Percentiles rank a stretch among this genome's conserved stretches.
These are phyloP conservation scores for Speoplatyrhinus poulsoni DNA, from an alignment of 2,113 vertebrate genomes.

Conservation along the genomic window DNA sequence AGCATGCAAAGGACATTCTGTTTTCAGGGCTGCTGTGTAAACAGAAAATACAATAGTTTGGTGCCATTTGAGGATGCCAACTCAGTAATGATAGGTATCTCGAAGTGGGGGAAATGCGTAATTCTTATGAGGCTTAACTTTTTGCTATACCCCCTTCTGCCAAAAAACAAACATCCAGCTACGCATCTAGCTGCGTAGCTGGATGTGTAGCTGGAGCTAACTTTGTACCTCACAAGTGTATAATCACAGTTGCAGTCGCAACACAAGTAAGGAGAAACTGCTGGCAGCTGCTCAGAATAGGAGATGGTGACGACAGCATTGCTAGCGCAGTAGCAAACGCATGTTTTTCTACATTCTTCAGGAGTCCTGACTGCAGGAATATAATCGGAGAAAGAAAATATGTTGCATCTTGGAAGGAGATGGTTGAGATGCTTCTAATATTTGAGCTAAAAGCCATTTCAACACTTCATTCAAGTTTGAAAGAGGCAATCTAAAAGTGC, in stretches of 20 bases:
- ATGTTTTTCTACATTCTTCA: not conserved
- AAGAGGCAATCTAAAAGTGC: conserved; percentile 44
- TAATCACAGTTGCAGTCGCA: conserved; percentile 53
- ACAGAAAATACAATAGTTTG: conserved; percentile 69
- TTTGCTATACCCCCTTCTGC: conserved; percentile 6
- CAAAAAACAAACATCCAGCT: conserved; percentile 34
- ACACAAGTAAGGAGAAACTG: conserved; percentile 54
- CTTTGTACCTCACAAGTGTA: conserved; percentile 45
- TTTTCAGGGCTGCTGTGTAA: conserved; percentile 60
- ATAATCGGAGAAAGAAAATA: conserved; percentile 16
- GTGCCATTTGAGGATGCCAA: conserved; percentile 45
- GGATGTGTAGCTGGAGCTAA: conserved; percentile 29
- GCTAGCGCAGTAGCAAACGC: conserved; percentile 32
- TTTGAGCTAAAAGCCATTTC: conserved; percentile 49
- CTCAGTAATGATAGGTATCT: conserved; percentile 36
- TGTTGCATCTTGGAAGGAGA: conserved; percentile 9
- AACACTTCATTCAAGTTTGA: conserved; percentile 31
- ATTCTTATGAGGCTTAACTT: conserved; percentile 8
- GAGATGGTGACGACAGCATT: conserved; percentile 51
- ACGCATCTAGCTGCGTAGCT: conserved; percentile 2
- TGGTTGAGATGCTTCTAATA: conserved; percentile 19
- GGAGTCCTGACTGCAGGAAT: conserved; percentile 18
- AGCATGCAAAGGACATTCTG: conserved; percentile 66
- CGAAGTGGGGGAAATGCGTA: conserved; percentile 28
- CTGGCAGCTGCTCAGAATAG: conserved; percentile 32